phyloP scores from a whole-genome alignment of 2,113 vertebrate species.

The Riparia riparia region DNA sequence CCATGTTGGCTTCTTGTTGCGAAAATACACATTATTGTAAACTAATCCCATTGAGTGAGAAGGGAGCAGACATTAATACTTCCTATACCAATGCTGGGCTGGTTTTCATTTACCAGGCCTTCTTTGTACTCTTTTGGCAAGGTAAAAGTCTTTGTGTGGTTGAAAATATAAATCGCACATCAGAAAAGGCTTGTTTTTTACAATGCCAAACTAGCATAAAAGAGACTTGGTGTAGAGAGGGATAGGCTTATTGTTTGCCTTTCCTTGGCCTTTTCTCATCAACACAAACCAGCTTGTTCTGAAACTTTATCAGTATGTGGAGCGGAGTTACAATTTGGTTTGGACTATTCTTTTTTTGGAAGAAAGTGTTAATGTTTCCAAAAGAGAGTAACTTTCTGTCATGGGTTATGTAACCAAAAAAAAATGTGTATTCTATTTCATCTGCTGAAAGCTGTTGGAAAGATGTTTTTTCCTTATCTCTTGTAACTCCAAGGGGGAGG shows the following conservation, averaged over 20 bases:
- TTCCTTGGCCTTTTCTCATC: neutral
- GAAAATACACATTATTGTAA: neutral
- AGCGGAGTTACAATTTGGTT: neutral
- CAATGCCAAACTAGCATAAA: neutral
- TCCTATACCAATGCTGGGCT: neutral
- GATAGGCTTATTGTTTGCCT: neutral
- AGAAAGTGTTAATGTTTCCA: neutral
- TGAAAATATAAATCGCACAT: neutral
- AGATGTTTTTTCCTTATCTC: too few species aligned
- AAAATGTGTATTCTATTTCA: too few species aligned
- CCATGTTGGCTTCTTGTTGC: neutral
- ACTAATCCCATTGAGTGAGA: neutral
- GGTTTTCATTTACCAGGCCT: neutral
- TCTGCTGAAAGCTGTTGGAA: too few species aligned
- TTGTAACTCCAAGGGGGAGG: too few species aligned
- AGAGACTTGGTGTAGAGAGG: neutral
- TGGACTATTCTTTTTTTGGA: neutral
- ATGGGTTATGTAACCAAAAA: too few species aligned
- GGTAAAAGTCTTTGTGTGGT: neutral
- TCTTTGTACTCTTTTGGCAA: neutral
- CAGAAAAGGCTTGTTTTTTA: neutral
- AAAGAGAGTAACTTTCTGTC: neutral
- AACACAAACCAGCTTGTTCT: neutral
- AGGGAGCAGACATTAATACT: neutral
- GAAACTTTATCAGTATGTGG: neutral